Percentiles rank a stretch among this genome's conserved stretches.
Conservation (phyloP, 2,113 vertebrate genomes). For the Atrichornis clamosus region DNA sequence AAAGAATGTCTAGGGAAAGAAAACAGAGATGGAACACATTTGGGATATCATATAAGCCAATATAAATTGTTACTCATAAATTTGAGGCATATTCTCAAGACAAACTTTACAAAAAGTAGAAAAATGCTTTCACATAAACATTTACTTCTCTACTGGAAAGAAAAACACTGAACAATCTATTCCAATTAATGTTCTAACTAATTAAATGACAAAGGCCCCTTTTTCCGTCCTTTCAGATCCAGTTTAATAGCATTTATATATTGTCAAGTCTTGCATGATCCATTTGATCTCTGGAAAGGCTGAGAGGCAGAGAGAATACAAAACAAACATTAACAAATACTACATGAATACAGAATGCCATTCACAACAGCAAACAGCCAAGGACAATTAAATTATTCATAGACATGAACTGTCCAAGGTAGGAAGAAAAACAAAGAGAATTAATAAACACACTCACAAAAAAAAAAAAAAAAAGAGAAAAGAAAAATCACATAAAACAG, state of each 20-base stretch:
- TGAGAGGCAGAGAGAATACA: conserved; percentile 13
- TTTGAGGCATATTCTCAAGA: not conserved
- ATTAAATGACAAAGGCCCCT: conserved; percentile 3
- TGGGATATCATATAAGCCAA: not conserved
- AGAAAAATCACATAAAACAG: not conserved
- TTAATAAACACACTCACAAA: not conserved
- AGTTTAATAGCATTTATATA: conserved; percentile 29
- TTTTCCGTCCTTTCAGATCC: conserved; percentile 6
- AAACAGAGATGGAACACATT: not conserved
- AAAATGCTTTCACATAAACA: not conserved
- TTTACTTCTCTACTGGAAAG: not conserved
- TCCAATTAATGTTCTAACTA: conserved; percentile 39
- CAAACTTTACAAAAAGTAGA: not conserved
- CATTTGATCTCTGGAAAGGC: conserved; percentile 33
- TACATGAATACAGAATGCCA: conserved; percentile 7
- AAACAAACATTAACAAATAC: conserved; percentile 39
- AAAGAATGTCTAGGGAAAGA: not conserved
- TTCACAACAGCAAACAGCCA: conserved; percentile 4
- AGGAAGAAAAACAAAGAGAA: not conserved
- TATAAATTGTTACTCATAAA: not conserved
- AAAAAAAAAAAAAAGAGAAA: no score
- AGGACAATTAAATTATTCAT: conserved; percentile 59
- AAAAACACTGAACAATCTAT: not conserved
- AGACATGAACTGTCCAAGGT: conserved; percentile 54
- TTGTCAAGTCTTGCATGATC: conserved; percentile 13